Percentiles rank a stretch among this genome's conserved stretches.
Conservation (phyloP, 2,888 invertebrate genomes). For the Blastobasis lacticolella region DNA sequence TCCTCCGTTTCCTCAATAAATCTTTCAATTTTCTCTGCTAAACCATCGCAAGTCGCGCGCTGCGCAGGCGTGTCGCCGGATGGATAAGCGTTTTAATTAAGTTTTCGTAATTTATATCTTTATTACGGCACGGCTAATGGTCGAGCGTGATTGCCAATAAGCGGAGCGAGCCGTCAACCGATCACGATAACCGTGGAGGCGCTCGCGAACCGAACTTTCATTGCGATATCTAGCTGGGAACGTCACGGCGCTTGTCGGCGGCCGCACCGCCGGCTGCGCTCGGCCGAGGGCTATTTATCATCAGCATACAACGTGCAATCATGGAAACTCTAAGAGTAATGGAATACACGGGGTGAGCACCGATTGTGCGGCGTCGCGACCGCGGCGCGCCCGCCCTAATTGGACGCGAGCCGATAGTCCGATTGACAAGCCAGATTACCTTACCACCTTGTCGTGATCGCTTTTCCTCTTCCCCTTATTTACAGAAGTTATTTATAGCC, state of each 20-base stretch:
- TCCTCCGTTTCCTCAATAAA: conserved; percentile 45
- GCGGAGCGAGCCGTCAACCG: conserved; percentile 28
- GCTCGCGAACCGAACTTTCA: conserved; percentile 20
- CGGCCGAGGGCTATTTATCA: conserved; percentile 30
- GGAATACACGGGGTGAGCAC: background rate
- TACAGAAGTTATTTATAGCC: too few relatives aligned
- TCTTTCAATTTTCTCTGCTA: conserved; percentile 53
- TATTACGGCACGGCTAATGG: conserved; percentile 58
- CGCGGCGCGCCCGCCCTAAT: conserved; percentile 10
- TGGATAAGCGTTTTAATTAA: conserved; percentile 68
- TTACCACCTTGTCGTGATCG: conserved; percentile 4
- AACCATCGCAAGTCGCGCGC: conserved; percentile 25
- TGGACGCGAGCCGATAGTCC: conserved; percentile 12
- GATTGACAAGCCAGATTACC: conserved; percentile 17
- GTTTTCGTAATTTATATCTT: conserved; percentile 69
- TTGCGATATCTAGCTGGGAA: conserved; percentile 32
- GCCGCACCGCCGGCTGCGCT: conserved; percentile 20
- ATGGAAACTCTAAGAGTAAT: conserved; percentile 4
- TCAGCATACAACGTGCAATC: conserved; percentile 19
- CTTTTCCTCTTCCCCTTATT: background rate
- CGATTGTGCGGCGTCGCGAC: conserved; percentile 8
- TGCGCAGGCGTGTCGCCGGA: conserved; percentile 33
- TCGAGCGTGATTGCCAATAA: conserved; percentile 53
- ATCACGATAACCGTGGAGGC: conserved; percentile 43
- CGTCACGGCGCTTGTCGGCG: conserved; percentile 37